Conservation (phyloP, 1,140 invertebrate genomes). For the Dermatophagoides farinae region DNA sequence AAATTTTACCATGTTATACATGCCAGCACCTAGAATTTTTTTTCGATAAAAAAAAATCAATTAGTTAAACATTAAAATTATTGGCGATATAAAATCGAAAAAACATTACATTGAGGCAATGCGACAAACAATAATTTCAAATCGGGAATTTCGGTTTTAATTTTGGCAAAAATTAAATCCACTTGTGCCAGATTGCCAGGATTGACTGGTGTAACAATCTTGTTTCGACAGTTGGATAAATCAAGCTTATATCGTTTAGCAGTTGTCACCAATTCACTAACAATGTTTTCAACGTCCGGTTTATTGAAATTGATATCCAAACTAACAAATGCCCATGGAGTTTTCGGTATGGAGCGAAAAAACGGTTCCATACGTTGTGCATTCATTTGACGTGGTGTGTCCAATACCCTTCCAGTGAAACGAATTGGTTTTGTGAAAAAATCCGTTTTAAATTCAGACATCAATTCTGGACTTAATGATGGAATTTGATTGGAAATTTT, state of each 20-base stretch:
- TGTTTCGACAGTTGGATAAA: neutral
- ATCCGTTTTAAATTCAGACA: neutral
- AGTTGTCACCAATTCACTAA: neutral
- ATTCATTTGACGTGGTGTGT: neutral
- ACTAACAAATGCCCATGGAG: neutral
- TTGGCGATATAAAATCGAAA: neutral
- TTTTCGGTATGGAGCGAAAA: neutral
- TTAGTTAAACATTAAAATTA: neutral
- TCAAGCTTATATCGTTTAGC: neutral
- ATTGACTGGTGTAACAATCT: neutral
- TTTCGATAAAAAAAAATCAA: neutral
- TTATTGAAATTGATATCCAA: neutral
- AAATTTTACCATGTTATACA: slow-evolving; percentile 1
- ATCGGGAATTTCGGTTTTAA: neutral
- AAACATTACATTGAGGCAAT: neutral
- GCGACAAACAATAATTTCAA: neutral
- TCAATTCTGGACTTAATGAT: neutral
- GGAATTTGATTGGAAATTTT: neutral
- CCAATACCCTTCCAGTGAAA: neutral
- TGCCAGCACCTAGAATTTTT: neutral
- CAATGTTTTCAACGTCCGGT: neutral
- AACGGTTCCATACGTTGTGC: neutral
- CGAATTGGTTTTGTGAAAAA: neutral
- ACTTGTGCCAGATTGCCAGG: neutral
- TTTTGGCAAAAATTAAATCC: neutral